Base-by-base conservation (phyloP, 2,888 invertebrate genomes). In the Xestia ashworthii region DNA sequence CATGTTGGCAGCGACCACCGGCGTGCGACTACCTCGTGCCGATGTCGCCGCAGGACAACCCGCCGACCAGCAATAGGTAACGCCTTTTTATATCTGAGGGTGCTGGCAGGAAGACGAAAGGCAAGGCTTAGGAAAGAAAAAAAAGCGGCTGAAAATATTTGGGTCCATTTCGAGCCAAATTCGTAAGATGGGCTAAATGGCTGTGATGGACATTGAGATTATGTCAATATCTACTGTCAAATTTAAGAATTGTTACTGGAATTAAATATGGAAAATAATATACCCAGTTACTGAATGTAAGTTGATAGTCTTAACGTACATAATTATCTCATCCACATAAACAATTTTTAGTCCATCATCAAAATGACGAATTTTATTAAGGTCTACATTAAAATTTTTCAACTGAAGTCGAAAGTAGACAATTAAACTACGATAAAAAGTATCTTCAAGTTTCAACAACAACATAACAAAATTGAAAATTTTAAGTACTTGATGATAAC, bases 21-120 rank as follows among this genome's bases (percentile, higher is more conserved):
- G 94, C 94, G 88, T 94, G 95, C 88, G 97, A 97, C 96, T 97
- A 97, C 96, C 94, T 97, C 91, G 97, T 96, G 93, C 97, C 97
- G 91, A 94, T 94, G 94, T 93, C 95, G 87, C 94, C 95, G 89
- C 93, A 92, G 93, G 95, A 95, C 91, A 83, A 87, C 89, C 91
- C 93, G 90, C 90, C 93, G 89, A 87, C 92, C 82, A 92, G 88
- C 87, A 91, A 91, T 95, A 96, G 96, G 96, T 96, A 96, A 95
- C 93, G 82, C 90, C 85, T 83, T 83, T 87, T 80, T 73, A 80
- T 88, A 83, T 67, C 60, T 69, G 88, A 83, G 83, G 88, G 86
- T 88, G 88, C 90, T 92, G 92, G 90, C 92, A 91, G 92, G 76
- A 81, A 14, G 9, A 62, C n/a, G 12, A 32, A 32, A 25, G 9